Evolutionary conservation across 2,888 invertebrate species (phyloP).

Genomic region (Hemithea aestivaria): DNA sequence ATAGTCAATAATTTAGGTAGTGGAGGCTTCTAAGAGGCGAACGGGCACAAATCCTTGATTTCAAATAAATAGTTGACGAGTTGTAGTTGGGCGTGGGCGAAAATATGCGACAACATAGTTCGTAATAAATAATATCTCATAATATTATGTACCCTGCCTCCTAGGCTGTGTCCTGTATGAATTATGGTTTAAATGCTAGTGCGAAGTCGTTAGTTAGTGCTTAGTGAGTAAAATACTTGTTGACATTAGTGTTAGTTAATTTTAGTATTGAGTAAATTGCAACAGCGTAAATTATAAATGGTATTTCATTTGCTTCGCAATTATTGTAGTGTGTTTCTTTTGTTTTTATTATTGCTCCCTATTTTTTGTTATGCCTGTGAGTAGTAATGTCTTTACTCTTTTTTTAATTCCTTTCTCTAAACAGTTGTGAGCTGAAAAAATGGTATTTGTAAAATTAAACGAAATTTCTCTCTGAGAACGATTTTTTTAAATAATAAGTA

Average conservation of each 20-base stretch:
- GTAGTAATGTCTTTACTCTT: too few species aligned
- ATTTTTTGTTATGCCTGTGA: too few species aligned
- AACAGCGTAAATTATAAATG: too few species aligned
- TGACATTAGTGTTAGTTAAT: slow-evolving; percentile 6
- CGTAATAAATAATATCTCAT: slow-evolving; percentile 19
- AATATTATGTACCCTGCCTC: slow-evolving; percentile 17
- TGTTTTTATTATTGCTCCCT: too few species aligned
- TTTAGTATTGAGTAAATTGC: not conserved
- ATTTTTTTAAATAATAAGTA: too few species aligned
- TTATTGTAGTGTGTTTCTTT: too few species aligned
- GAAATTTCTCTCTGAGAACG: too few species aligned
- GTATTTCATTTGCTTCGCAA: too few species aligned
- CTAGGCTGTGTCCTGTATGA: slow-evolving; percentile 16
- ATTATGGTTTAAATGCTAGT: slow-evolving; percentile 8
- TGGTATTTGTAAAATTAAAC: too few species aligned
- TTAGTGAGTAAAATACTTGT: slow-evolving; percentile 4
- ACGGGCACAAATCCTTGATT: slow-evolving; percentile 64
- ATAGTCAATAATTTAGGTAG: slow-evolving; percentile 32
- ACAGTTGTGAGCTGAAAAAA: too few species aligned
- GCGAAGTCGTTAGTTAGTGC: slow-evolving; percentile 7
- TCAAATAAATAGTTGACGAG: slow-evolving; percentile 63
- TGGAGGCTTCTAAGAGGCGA: slow-evolving; percentile 32
- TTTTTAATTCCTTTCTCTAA: too few species aligned
- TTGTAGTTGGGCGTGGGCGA: slow-evolving; percentile 62
- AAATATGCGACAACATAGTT: slow-evolving; percentile 49